Conservation (phyloP, 2,113 vertebrate genomes). For the Bungarus multicinctus region DNA sequence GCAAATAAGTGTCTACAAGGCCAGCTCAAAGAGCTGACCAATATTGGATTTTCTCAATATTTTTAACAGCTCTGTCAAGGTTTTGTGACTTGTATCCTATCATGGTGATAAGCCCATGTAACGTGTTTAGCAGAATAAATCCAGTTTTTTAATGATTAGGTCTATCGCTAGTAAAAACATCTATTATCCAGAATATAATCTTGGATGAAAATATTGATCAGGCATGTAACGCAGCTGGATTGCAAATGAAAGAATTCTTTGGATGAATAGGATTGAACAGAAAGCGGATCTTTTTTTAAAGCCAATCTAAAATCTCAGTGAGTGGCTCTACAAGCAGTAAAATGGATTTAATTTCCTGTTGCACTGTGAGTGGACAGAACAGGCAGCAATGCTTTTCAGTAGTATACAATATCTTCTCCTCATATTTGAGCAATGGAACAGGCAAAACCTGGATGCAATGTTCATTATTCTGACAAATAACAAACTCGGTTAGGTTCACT, state of each 20-base stretch:
- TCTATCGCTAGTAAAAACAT: neutral
- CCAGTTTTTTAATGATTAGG: neutral
- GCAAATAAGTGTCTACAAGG: neutral
- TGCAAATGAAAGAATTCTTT: neutral
- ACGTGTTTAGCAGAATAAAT: neutral
- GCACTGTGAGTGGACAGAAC: neutral
- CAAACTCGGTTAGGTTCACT: neutral
- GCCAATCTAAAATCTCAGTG: neutral
- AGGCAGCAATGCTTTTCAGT: neutral
- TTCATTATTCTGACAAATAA: neutral
- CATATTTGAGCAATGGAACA: neutral
- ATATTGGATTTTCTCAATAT: neutral
- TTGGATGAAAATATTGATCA: neutral
- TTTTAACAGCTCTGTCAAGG: neutral
- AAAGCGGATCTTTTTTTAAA: neutral
- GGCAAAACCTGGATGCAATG: neutral
- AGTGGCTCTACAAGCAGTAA: neutral
- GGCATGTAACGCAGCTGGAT: neutral
- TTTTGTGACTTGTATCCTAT: neutral
- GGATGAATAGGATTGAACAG: neutral
- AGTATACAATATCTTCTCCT: neutral
- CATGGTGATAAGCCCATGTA: neutral
- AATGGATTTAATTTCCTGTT: neutral
- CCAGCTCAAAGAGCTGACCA: neutral
- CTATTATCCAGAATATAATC: neutral